Percentiles rank a stretch among this genome's conserved stretches.
phyloP scores from a whole-genome alignment of 1,140 invertebrate species.

The Chrysoperla carnea region DNA sequence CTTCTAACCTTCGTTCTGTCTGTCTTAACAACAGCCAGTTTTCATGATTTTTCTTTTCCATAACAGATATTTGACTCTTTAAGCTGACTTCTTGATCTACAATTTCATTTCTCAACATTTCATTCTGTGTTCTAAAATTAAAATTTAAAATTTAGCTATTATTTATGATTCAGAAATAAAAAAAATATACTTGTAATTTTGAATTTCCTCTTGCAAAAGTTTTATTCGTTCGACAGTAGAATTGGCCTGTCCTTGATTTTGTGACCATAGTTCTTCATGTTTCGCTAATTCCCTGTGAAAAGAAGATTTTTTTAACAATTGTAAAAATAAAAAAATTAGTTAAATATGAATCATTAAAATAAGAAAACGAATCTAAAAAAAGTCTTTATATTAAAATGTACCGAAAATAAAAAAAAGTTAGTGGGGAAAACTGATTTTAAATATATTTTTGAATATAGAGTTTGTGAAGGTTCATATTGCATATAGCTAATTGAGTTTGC shows the following conservation, averaged over 20 bases:
- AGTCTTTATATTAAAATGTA: slow-evolving; percentile 1
- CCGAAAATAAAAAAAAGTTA: slow-evolving; percentile 4
- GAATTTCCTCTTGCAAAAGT: slow-evolving; percentile 58
- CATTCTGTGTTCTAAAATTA: slow-evolving; percentile 41
- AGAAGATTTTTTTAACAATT: no score
- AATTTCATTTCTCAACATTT: slow-evolving; percentile 58
- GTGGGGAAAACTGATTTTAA: no score
- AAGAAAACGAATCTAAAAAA: background rate
- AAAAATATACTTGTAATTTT: slow-evolving; percentile 58
- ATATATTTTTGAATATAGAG: no score
- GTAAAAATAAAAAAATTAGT: slow-evolving; percentile 4
- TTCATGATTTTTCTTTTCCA: slow-evolving; percentile 60
- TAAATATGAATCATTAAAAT: no score
- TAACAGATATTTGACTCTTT: slow-evolving; percentile 49
- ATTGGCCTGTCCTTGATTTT: slow-evolving; percentile 65
- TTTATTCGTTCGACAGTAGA: slow-evolving; percentile 60
- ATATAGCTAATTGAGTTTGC: no score
- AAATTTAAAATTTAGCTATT: background rate
- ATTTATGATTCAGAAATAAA: slow-evolving; percentile 1
- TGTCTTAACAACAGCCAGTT: slow-evolving; percentile 60
- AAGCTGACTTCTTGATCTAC: slow-evolving; percentile 60
- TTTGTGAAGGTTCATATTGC: no score
- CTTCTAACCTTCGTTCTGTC: slow-evolving; percentile 55
- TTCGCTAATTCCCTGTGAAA: slow-evolving; percentile 49
- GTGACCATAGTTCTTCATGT: slow-evolving; percentile 65